Evolutionary conservation across 2,888 invertebrate species (phyloP).

Genomic region (Stenoptilia bipunctidactyla): DNA sequence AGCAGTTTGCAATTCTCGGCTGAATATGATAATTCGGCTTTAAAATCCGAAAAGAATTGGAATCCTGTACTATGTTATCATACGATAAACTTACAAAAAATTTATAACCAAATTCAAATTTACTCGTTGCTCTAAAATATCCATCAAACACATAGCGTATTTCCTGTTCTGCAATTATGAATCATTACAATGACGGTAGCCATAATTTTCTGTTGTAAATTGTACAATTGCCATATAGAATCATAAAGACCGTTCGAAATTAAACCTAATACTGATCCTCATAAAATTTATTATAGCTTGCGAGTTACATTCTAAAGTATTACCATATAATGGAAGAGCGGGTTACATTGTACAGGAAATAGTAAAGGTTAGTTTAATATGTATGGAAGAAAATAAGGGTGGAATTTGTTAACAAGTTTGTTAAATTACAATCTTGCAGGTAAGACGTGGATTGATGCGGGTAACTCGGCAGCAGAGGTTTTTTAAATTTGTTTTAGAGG

Average conservation of each 20-base stretch:
- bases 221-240: constrained; percentile 8
- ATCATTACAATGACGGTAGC: constrained; percentile 27
- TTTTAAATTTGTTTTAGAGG: too few relatives aligned
- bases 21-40: too few relatives aligned
- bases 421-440: not conserved
- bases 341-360: not conserved
- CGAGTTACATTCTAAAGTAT: not conserved
- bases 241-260: not conserved
- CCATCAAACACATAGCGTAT: constrained; percentile 14
- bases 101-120: too few relatives aligned
- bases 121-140: too few relatives aligned
- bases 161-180: constrained; percentile 28
- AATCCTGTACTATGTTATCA: too few relatives aligned
- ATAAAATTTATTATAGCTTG: not conserved
- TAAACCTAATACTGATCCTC: not conserved
- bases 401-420: not conserved
- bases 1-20: too few relatives aligned
- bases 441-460: not conserved
- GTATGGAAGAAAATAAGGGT: not conserved
- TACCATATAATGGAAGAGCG: not conserved
- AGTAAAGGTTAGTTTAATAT: not conserved
- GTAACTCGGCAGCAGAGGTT: too few relatives aligned
- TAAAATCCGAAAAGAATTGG: too few relatives aligned
- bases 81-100: too few relatives aligned
- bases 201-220: constrained; percentile 30